A percentile compares a stretch with the other conserved stretches of the same genome.
phyloP scores from a whole-genome alignment of 2,888 invertebrate genomes.

The Xiphydria camelus region DNA sequence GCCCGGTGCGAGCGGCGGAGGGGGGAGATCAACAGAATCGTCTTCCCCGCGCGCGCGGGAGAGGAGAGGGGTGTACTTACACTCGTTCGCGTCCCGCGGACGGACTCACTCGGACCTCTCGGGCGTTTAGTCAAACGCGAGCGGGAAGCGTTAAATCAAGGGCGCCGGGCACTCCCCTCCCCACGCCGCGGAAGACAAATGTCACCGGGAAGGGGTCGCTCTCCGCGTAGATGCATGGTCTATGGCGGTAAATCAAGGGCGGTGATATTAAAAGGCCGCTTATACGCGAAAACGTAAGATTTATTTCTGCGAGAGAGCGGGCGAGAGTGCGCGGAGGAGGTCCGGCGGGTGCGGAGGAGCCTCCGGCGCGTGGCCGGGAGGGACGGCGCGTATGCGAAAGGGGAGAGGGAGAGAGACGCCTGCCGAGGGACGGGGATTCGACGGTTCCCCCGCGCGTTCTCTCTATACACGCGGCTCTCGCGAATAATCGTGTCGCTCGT shows the following conservation, averaged over 20 bases:
- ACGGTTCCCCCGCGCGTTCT: too few species aligned
- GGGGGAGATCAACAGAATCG: too few species aligned
- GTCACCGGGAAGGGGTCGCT: slow-evolving; percentile 31
- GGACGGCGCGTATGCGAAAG: too few species aligned
- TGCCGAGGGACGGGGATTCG: too few species aligned
- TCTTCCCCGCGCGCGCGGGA: too few species aligned
- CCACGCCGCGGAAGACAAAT: slow-evolving; percentile 42
- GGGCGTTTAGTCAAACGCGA: slow-evolving; percentile 40
- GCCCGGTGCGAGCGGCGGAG: too few species aligned
- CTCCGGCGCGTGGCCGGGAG: not conserved
- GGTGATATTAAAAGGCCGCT: slow-evolving; percentile 58
- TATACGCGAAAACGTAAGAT: slow-evolving; percentile 56
- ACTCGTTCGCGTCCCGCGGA: not conserved
- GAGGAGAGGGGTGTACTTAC: too few species aligned
- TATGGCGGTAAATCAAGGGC: slow-evolving; percentile 53
- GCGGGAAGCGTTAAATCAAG: slow-evolving; percentile 40
- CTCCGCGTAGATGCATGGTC: slow-evolving; percentile 46
- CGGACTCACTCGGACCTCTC: not conserved
- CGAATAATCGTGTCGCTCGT: slow-evolving; percentile 37
- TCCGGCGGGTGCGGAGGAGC: not conserved
- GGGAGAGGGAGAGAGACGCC: slow-evolving; percentile 20
- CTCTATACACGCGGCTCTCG: slow-evolving; percentile 1
- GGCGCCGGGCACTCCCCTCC: slow-evolving; percentile 28
- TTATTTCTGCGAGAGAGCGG: slow-evolving; percentile 42
- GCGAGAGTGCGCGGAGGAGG: not conserved